Evolutionary conservation across 2,797 vertebrate genomes (phyloP).

Genomic region (Sphenopsis melanotis): DNA sequence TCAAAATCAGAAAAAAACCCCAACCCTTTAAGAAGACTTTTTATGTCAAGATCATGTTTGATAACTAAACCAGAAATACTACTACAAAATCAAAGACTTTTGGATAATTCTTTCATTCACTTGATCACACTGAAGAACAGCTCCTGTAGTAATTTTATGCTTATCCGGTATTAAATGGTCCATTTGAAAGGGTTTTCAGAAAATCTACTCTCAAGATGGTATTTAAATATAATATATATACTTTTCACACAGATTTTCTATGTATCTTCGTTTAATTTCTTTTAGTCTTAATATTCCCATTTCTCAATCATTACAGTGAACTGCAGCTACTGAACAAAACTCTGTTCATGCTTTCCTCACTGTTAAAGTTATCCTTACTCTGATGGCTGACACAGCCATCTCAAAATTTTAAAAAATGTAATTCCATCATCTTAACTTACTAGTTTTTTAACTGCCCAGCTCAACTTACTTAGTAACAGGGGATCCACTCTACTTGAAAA

Average conservation of each 20-base stretch:
- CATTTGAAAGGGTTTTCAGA: neutral
- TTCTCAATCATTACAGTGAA: neutral
- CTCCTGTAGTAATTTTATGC: neutral
- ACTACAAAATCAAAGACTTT: neutral
- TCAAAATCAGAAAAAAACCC: neutral
- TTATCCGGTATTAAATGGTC: neutral
- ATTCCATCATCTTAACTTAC: neutral
- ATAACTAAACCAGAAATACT: neutral
- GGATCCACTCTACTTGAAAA: neutral
- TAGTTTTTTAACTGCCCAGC: neutral
- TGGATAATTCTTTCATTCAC: conserved; percentile 1
- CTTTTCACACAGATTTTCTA: neutral
- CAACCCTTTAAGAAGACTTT: neutral
- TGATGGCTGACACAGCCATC: neutral
- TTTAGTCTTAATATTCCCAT: neutral
- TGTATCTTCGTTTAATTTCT: neutral
- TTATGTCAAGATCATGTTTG: neutral
- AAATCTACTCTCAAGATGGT: neutral
- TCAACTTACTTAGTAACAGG: neutral
- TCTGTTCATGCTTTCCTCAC: neutral
- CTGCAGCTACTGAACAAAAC: neutral
- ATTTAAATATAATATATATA: neutral
- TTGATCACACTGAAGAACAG: neutral
- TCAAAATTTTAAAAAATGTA: neutral
- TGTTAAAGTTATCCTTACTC: neutral